Base-by-base conservation (phyloP, 2,797 vertebrate species). In the Acanthornis magna region DNA sequence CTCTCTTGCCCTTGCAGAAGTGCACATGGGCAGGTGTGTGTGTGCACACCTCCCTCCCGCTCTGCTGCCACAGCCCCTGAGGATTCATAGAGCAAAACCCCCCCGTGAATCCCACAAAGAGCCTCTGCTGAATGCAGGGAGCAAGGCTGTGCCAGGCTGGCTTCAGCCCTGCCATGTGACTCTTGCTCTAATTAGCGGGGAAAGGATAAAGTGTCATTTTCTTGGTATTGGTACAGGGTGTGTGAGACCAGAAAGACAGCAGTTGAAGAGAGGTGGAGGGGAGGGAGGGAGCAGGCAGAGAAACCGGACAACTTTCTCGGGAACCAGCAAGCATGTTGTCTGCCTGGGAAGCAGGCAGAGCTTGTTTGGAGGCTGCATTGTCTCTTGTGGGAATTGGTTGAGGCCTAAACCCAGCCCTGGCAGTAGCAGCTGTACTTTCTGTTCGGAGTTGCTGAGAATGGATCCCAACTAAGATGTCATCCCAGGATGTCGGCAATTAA, bases 401-500 rank as follows among this genome's bases (percentile, higher is more conserved):
- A 91, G 91, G 93, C 85, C 95, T 96, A 92, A 96, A 88, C 91
- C 57, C 85, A 79, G 73, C 70, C 51, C 95, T 94, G 96, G 96
- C 96, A 96, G 91, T 87, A 84, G 91, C 79, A 78, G 92, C 89
- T 93, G 94, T 96, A 96, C 92, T 97, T 94, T 92, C 95, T 97
- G 91, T 96, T 93, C 85, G 5, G 45, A 89, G 89, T 54, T 14
- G 36, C 79, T 68, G 91, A 93, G 93, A 91, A 92, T 75, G 92
- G 87, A 78, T 96, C 95, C 95, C 91, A 93, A 75, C 85, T 91
- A 95, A 94, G 92, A 95, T 95, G 93, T 96, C 93, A 95, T 96
- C 95, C 89, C 87, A 94, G 95, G 95, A 97, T 96, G 95, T 96
- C 76, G 1, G 92, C 91, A 96, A 93, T 97, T 95, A 96, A 95